phyloP scores from a whole-genome alignment of 2,888 invertebrate species.

The Zootermopsis nevadensis region DNA sequence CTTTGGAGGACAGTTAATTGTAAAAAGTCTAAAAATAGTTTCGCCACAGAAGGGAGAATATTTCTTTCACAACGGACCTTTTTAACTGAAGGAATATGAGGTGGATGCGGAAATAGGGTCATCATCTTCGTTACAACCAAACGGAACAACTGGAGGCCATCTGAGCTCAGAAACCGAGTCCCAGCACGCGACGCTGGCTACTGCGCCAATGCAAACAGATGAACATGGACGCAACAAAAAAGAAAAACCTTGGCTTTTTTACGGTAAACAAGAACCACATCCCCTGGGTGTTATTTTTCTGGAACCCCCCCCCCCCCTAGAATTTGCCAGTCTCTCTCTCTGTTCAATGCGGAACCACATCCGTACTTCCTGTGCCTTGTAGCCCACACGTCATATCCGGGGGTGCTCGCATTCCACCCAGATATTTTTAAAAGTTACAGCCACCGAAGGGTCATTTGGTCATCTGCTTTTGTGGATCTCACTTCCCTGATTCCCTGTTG shows the following conservation, averaged over 20 bases:
- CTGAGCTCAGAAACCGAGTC: not conserved
- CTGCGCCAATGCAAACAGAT: not conserved
- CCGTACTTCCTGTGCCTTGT: not conserved
- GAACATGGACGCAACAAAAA: too few species aligned
- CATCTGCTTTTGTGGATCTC: conserved; percentile 13
- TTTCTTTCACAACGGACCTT: not conserved
- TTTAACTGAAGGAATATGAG: not conserved
- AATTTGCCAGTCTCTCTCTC: not conserved
- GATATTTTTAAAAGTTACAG: conserved; percentile 35
- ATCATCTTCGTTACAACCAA: not conserved
- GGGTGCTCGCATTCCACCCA: not conserved
- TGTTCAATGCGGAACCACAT: not conserved
- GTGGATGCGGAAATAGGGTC: conserved; percentile 19
- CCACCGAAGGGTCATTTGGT: conserved; percentile 1
- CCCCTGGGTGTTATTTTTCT: conserved; percentile 14
- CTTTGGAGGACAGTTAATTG: not conserved
- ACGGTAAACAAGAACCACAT: not conserved
- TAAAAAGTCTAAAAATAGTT: conserved; percentile 3
- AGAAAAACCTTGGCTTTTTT: not conserved
- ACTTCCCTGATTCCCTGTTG: not conserved
- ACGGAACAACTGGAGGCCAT: not conserved
- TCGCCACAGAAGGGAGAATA: not conserved
- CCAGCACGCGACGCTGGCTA: not conserved
- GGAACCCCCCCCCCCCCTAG: not conserved
- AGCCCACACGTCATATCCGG: conserved; percentile 22